Base-by-base conservation (phyloP, 2,888 invertebrate species). In the Urechis unicinctus region DNA sequence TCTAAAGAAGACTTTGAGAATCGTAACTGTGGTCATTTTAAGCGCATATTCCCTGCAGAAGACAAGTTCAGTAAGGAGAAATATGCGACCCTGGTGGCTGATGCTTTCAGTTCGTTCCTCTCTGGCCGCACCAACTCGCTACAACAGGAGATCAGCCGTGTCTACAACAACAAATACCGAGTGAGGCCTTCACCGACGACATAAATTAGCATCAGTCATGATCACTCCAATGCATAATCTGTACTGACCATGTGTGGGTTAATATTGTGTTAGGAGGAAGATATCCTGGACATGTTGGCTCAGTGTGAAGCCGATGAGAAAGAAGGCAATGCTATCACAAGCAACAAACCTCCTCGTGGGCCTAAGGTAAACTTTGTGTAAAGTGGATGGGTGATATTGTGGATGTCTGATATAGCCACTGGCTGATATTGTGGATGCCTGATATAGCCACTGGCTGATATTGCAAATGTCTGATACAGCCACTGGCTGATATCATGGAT, bases 21-120 rank as follows among this genome's bases (percentile, higher is more conserved):
- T 53, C 58, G 72, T 43, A 72, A 77, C 64, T 66, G 69, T 48
- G 75, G 75, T 1, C 61, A 69, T 22, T 78, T 75, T 64, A 66
- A 69, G 24, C 68, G 75, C 53, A 73, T 78, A 29, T 78, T 78
- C 58, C 78, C 78, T 9, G 68, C 72, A 22, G 74, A 77, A 29
- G 76, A 76, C 60, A 69, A 65, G 51, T 65, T 63, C 4, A 57
- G 67, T 9, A 70, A 71, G 50, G 75, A 75, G 43, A 68, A 67
- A 47, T 76, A 74, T 59, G 64, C 73, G 42, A 65, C 63, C 17
- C 63, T 77, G 44, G 60, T 78, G 53, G 58, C 63, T 13, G 65
- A 68, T 17, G 66, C 73, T 1, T 74, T 72, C 54, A 61, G 66
- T 3, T 64, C 68, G 1, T 72, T 75, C 55, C 65, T 71, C 55